A percentile compares a stretch with the other conserved stretches of the same genome.
These are phyloP conservation scores for Dryoscopus gambensis DNA, from an alignment of 2,113 vertebrate species.

Conservation along the genomic window DNA sequence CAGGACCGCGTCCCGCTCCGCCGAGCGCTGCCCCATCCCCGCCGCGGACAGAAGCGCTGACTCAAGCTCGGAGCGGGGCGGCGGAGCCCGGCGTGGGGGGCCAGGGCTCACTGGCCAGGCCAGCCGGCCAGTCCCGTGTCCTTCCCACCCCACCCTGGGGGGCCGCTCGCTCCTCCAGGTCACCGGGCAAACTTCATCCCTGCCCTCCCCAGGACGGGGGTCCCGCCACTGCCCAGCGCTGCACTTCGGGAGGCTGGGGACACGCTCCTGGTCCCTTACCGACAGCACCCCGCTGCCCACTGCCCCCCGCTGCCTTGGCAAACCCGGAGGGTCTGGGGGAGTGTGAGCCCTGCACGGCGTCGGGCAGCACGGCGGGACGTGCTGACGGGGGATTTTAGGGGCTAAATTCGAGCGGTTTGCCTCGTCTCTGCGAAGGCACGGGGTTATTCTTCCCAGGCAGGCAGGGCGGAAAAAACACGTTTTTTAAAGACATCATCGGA, in stretches of 20 bases:
- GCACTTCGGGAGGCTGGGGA: neutral
- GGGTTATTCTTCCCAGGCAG: neutral
- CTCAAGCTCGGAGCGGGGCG: constrained; percentile 67
- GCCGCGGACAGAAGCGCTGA: constrained; percentile 86
- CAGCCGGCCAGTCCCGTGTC: neutral
- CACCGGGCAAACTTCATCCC: neutral
- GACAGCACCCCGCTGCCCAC: neutral
- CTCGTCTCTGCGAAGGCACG: neutral
- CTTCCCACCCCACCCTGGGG: neutral
- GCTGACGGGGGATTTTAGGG: neutral
- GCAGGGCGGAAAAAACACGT: neutral
- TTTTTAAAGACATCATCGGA: neutral
- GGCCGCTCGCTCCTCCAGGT: neutral
- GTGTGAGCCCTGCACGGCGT: neutral
- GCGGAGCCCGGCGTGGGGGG: neutral
- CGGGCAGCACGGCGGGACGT: neutral
- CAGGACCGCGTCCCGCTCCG: constrained; percentile 72
- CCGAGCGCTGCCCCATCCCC: constrained; percentile 80
- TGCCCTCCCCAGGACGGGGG: neutral
- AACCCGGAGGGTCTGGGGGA: neutral
- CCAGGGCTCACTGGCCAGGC: too few relatives aligned
- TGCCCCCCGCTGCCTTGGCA: neutral
- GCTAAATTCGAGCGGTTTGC: neutral
- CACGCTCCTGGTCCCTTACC: neutral
- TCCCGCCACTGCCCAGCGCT: neutral